These are phyloP conservation scores for Acanthacorydalis orientalis DNA, from an alignment of 2,888 invertebrate genomes.

Conservation along the genomic window DNA sequence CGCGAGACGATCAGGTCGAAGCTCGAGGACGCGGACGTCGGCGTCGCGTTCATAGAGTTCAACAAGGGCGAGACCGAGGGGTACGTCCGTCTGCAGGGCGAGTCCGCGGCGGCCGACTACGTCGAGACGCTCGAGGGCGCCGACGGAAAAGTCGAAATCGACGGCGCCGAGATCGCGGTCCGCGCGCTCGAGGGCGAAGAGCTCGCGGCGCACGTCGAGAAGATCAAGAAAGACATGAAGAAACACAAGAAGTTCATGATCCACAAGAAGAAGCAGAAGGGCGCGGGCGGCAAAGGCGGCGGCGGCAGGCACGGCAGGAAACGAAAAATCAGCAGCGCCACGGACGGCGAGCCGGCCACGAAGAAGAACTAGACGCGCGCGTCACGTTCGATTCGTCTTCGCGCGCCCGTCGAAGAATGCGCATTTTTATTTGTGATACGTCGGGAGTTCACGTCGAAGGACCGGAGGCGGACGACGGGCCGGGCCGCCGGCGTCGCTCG, in stretches of 20 bases:
- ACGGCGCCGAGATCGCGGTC: constrained; percentile 33
- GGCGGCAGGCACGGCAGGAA: not conserved
- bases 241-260: constrained; percentile 30
- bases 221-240: constrained; percentile 40
- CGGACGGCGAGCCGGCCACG: no score
- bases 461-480: no score
- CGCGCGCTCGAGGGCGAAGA: constrained; percentile 52
- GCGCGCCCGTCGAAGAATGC: no score
- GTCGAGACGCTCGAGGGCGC: constrained; percentile 35
- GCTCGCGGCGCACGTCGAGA: constrained; percentile 46
- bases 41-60: constrained; percentile 61
- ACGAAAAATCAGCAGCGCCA: no score
- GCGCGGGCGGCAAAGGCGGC: constrained; percentile 16
- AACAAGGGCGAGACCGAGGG: constrained; percentile 57
- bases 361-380: no score
- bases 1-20: constrained; percentile 61
- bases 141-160: constrained; percentile 39
- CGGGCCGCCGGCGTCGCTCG: no score
- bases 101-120: constrained; percentile 48
- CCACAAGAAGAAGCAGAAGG: constrained; percentile 29
- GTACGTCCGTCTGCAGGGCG: constrained; percentile 51
- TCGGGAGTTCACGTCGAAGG: no score
- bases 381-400: no score
- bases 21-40: constrained; percentile 37
- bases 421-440: no score